Base-by-base conservation (phyloP, 2,888 invertebrate genomes). In the Loripinus fragilis region DNA sequence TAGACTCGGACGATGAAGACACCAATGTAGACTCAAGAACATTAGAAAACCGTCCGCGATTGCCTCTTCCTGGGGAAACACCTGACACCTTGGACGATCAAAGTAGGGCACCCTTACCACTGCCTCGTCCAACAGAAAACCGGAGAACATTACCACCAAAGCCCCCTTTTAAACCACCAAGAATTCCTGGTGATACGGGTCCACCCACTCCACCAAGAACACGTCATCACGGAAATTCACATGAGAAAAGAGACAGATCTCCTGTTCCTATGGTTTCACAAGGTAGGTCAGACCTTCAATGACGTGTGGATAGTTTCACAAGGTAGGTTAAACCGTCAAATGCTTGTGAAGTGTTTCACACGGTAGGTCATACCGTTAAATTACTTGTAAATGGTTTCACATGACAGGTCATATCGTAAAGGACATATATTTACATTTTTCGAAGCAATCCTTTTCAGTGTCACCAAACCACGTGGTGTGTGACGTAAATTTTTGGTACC, bases 1-100 rank as follows among this genome's bases (percentile, higher is more conserved):
- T 60, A 85, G 87, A 80, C 55, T 82, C 85, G 23, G 87, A 87
- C 50, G 87, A 87, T 55, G 85, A 83, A 41, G 66, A 77, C 15
- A 33, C 30, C 15, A 68, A 42, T 33, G 35, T 68, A 10, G 75
- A 78, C 50, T 70, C 73, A 66, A 41, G 66, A 0, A 79, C 1
- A 33, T 20, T 78, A 25, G 71, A 74, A 71, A 48, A 66, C 0
- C 68, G 82, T 23, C 82, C 82, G 7, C 74, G 78, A n/a, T 69
- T 64, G 25, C 78, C 82, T 0, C 66, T 82, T 12, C 80, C 80
- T 0, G 25, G 45, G 15, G 65, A 71, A 41, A 50, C 64, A 35
- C 35, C 60, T 23, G 55, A 68, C 8, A 30, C 64, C 33, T 15
- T 15, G 30, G 50, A 0, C 30, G 33, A n/a, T 3, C 23, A 45